phyloP scores from a whole-genome alignment of 2,888 invertebrate species.

The Nebria salina region DNA sequence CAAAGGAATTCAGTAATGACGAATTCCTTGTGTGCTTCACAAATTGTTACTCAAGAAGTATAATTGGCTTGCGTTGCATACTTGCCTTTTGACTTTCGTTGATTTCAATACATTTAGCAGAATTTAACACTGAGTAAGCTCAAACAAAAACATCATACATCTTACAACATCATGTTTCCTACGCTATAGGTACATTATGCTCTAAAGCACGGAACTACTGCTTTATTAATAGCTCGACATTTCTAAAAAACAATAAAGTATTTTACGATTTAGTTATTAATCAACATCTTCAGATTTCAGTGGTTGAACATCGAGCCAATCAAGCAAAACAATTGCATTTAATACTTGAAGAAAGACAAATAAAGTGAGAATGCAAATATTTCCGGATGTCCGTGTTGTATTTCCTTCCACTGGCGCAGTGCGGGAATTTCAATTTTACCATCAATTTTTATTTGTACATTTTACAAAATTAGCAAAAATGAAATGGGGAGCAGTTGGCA shows the following conservation, averaged over 20 bases:
- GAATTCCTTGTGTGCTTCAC: not conserved
- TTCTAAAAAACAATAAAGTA: too few relatives aligned
- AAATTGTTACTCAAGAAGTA: not conserved
- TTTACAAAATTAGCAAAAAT: slow-evolving; percentile 33
- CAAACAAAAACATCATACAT: too few relatives aligned
- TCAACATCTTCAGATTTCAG: too few relatives aligned
- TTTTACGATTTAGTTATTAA: too few relatives aligned
- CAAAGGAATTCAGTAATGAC: slow-evolving; percentile 6
- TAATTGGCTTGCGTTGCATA: not conserved
- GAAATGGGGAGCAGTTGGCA: slow-evolving; percentile 15
- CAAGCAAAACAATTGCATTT: not conserved
- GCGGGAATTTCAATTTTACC: not conserved
- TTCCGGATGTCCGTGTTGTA: not conserved
- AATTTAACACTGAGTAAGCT: too few relatives aligned
- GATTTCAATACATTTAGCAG: too few relatives aligned
- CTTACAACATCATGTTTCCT: too few relatives aligned
- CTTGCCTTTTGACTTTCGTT: too few relatives aligned
- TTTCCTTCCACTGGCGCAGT: not conserved
- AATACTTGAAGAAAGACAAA: not conserved
- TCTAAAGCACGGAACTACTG: too few relatives aligned
- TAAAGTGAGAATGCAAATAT: not conserved
- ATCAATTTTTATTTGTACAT: not conserved
- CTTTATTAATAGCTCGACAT: too few relatives aligned
- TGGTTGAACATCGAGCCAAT: not conserved
- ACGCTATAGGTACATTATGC: too few relatives aligned